phyloP scores from a whole-genome alignment of 2,888 invertebrate genomes.

The Palloptera scutellata region DNA sequence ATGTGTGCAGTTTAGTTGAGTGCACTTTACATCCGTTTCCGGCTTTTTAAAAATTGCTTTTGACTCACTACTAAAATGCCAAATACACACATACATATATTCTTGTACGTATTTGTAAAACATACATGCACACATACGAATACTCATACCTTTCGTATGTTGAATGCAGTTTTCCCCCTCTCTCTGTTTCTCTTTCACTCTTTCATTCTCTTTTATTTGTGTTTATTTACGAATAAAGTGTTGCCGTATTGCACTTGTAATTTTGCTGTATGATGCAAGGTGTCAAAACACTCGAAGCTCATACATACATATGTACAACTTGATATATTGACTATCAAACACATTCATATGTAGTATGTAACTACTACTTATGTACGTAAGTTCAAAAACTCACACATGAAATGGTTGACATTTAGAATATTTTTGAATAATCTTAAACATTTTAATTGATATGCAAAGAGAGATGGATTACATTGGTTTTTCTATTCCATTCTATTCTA shows the following conservation, averaged over 20 bases:
- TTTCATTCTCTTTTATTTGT: neutral
- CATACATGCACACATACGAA: neutral
- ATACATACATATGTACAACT: neutral
- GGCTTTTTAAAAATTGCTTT: conserved; percentile 33
- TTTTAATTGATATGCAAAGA: too few relatives aligned
- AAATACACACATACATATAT: neutral
- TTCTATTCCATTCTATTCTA: too few relatives aligned
- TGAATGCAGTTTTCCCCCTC: neutral
- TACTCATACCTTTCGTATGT: neutral
- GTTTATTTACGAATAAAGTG: neutral
- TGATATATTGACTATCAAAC: neutral
- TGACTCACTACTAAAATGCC: neutral
- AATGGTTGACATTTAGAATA: too few relatives aligned
- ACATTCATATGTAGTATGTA: neutral
- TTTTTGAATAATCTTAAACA: too few relatives aligned
- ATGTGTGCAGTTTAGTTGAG: neutral
- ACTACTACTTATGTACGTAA: neutral
- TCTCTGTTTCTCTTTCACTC: neutral
- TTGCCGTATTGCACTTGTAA: too few relatives aligned
- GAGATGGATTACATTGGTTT: too few relatives aligned
- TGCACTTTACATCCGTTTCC: conserved; percentile 25
- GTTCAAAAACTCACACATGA: too few relatives aligned
- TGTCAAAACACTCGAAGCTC: neutral
- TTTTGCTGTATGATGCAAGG: neutral
- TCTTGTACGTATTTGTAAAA: too few relatives aligned